Evolutionary conservation across 2,888 invertebrate species (phyloP), one percentile per base, ranked within the genome.

Genomic region (Strigamia maritima): DNA sequence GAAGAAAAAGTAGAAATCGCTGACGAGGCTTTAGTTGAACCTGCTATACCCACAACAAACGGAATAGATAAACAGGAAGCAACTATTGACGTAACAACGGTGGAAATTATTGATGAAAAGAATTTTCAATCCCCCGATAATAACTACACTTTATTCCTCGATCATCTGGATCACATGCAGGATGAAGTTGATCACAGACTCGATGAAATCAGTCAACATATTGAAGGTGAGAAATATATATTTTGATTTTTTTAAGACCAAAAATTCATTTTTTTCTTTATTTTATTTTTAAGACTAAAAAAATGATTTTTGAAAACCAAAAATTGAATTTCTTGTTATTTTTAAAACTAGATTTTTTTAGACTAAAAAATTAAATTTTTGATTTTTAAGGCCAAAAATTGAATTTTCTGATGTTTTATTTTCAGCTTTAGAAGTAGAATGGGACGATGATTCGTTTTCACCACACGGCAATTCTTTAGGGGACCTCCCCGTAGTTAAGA

Each of bases 111-210:
- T 14, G 75, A 35, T 2, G 60, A 65, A 19, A 24, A 19, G 60
- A 65, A 65, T 7, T 19, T 24, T 4, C 60, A n/a, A 4, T 8
- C 19, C 6, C 19, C 60, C 8, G 60, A 65, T 65, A 19, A 65
- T 19, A 65, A 12, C 19, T 65, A 24, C 24, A 65, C 14, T 65
- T 65, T 65, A 12, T 87, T 95, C 77, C 87, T 94, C 81, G 91
- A 92, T 31, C 94, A 94, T 84, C 90, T 95, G 79, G 90, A 91
- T 83, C 90, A 92, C 81, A 91, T 92, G 83, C 93, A 94, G 85
- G 89, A 89, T 80, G 88, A 91, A 80, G 89, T 94, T 40, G 91
- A 93, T 85, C 89, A 91, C 0, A 86, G 92, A 60, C 88, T 95
- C 74, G 90, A 91, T 82, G 90, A 90, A 77, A 90, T 94, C 78